These are phyloP conservation scores for Acleris literana DNA, from an alignment of 2,888 invertebrate genomes.

Conservation along the genomic window DNA sequence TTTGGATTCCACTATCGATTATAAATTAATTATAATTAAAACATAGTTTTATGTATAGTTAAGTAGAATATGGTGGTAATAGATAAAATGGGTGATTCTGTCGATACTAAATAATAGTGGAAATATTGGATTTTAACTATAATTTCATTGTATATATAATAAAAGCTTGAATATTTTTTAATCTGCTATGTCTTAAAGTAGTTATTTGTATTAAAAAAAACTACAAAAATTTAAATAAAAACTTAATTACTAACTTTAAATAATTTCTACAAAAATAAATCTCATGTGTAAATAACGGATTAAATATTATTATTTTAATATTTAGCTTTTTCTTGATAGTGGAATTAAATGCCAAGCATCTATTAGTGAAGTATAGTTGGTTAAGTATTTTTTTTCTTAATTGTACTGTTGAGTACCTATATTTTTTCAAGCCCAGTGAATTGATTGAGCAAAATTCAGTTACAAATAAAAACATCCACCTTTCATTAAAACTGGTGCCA, in stretches of 20 bases:
- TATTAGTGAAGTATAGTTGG: neutral
- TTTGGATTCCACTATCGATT: conserved; percentile 62
- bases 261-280: neutral
- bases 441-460: neutral
- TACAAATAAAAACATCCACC: conserved; percentile 1
- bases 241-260: too few species aligned
- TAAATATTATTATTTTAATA: neutral
- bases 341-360: conserved; percentile 51
- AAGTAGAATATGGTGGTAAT: neutral
- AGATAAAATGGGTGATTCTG: too few species aligned
- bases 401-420: neutral
- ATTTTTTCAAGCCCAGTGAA: conserved; percentile 13
- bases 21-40: neutral
- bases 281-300: neutral
- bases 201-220: too few species aligned
- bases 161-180: too few species aligned
- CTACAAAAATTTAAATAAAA: neutral
- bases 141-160: too few species aligned
- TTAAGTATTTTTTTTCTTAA: neutral
- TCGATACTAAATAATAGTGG: too few species aligned
- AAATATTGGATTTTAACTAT: too few species aligned
- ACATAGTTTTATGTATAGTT: conserved; percentile 21
- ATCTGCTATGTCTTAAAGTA: too few species aligned
- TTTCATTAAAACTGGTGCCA: conserved; percentile 29
- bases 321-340: conserved; percentile 52